Conservation (phyloP, 2,888 invertebrate genomes). For the Invenusta paracnida region DNA sequence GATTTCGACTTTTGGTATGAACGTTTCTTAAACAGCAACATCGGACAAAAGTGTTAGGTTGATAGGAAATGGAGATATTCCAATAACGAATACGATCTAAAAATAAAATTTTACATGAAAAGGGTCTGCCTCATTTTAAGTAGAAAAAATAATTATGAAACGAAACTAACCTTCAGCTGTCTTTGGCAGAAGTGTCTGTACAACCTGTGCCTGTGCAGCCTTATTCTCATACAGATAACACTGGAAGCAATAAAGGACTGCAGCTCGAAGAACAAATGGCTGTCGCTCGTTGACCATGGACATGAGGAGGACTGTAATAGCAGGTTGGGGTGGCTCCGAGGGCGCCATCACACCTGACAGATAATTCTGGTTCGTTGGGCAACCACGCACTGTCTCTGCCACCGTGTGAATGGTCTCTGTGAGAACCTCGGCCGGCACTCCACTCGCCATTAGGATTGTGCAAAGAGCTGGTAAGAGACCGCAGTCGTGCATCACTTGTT, state of each 20-base stretch:
- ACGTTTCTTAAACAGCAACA: too few relatives aligned
- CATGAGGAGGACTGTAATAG: conserved; percentile 86
- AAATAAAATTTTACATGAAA: too few relatives aligned
- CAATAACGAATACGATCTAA: too few relatives aligned
- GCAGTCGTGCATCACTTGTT: conserved; percentile 49
- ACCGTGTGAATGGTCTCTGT: conserved; percentile 92
- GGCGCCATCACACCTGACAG: conserved; percentile 41
- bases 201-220: conserved; percentile 76
- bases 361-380: conserved; percentile 36
- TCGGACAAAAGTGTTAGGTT: too few relatives aligned
- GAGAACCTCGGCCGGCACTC: conserved; percentile 89
- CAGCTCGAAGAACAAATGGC: conserved; percentile 78
- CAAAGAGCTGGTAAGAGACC: conserved; percentile 74
- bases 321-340: conserved; percentile 66
- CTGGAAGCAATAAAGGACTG: conserved; percentile 93
- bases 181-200: conserved; percentile 85
- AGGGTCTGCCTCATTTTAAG: too few relatives aligned
- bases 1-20: too few relatives aligned
- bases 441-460: conserved; percentile 85
- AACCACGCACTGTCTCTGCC: conserved; percentile 76
- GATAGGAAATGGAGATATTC: too few relatives aligned
- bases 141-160: too few relatives aligned
- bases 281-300: conserved; percentile 97
- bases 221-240: conserved; percentile 90
- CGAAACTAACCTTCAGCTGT: conserved; percentile 68